Base-by-base conservation (phyloP, 2,113 vertebrate genomes). In the Coracopsis vasa region DNA sequence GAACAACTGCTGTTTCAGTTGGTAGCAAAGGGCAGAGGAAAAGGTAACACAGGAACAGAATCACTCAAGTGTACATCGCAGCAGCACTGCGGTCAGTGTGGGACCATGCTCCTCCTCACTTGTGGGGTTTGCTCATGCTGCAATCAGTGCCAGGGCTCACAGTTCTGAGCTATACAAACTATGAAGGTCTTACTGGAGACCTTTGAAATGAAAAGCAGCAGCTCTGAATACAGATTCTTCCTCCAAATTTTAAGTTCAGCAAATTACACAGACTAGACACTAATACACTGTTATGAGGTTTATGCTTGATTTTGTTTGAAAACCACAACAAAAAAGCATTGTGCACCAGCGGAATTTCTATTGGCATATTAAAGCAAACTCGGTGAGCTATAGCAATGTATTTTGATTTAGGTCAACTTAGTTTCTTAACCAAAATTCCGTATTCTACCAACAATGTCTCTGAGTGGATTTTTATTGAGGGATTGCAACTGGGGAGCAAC, bases 41-140 rank as follows among this genome's bases (percentile, higher is more conserved):
- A 74, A 85, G 70, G 10, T 4, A 65, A 37, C 5, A 31, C 4
- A 19, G 37, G 50, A 29, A 41, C 9, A 85, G 48, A n/a, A 19
- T 13, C 54, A 7, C 4, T 45, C 10, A 42, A 33, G 39, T 10
- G 5, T 44, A 2, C 0, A 1, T 28, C 29, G 58, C 20, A 47
- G 85, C n/a, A 53, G 69, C 58, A 10, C 31, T 7, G 7, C 0
- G 16, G 19, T 2, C 64, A 9, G 16, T 2, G 29, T 3, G 27
- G 42, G 29, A 51, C 15, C 0, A 0, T 6, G 44, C 9, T 6
- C 45, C 51, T 3, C 35, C 54, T 56, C 29, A 2, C 21, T 25
- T n/a, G 51, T 21, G 6, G 41, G 53, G 51, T 39, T 66, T 80
- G 19, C 20, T 51, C 15, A 11, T 13, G 37, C 45, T 56, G 27